These are phyloP conservation scores for Paralinhomoeus sp. DNA, from an alignment of 2,888 invertebrate genomes.

Conservation along the genomic window DNA sequence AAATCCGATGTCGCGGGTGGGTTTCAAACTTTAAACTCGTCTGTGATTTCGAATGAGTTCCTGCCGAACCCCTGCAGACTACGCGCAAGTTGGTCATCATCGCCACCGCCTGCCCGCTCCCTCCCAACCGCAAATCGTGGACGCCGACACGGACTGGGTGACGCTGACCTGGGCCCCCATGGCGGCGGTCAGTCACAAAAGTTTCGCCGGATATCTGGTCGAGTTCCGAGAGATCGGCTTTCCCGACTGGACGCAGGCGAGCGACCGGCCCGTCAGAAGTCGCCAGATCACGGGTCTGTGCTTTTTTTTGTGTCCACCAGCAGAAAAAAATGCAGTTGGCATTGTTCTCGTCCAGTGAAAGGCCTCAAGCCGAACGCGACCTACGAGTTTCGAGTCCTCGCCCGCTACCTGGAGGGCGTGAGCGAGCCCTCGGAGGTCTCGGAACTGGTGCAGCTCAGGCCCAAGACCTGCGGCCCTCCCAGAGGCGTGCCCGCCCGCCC, in stretches of 20 bases:
- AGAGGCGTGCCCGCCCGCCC: conserved; percentile 14
- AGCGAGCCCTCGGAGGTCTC: conserved; percentile 14
- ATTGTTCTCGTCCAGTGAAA: background rate
- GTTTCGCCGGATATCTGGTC: conserved; percentile 15
- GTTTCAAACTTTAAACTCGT: background rate
- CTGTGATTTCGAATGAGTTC: no score
- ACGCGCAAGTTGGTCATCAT: no score
- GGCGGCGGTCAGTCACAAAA: background rate
- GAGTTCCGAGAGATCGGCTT: conserved; percentile 21
- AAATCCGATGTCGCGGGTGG: conserved; percentile 9
- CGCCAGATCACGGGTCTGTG: conserved; percentile 17
- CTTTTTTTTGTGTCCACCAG: no score
- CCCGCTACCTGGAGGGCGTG: conserved; percentile 11
- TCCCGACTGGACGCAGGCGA: conserved; percentile 16
- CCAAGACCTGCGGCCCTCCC: conserved; percentile 6
- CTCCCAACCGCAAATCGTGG: conserved; percentile 11
- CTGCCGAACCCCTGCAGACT: no score
- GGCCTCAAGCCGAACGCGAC: conserved; percentile 16
- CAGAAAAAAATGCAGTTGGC: no score
- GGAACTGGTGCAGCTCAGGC: conserved; percentile 17
- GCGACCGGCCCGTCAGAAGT: conserved; percentile 13
- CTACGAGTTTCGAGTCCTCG: conserved; percentile 23
- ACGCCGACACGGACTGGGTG: conserved; percentile 19
- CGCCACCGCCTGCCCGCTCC: no score
- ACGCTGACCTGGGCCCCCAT: conserved; percentile 17